Conservation (phyloP, 2,113 vertebrate species). For the Caloenas nicobarica region DNA sequence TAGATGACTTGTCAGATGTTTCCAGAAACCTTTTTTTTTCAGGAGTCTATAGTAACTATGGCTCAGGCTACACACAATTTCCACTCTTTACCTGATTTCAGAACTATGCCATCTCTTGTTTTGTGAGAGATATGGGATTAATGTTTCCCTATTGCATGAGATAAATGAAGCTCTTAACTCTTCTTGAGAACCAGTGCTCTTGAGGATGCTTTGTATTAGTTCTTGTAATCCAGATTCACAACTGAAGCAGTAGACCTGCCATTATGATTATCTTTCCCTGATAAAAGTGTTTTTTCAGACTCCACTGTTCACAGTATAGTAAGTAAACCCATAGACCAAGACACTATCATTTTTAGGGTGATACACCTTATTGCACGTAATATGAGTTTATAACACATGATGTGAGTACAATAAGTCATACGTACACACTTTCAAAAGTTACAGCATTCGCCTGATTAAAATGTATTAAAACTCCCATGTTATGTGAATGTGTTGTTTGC, state of each 20-base stretch:
- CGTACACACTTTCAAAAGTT: background rate
- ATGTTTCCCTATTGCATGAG: background rate
- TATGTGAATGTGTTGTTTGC: background rate
- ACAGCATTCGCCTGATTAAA: background rate
- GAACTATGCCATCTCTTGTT: background rate
- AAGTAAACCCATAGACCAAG: background rate
- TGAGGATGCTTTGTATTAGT: background rate
- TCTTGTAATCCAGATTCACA: background rate
- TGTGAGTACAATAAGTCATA: rapidly evolving
- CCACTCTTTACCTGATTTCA: background rate
- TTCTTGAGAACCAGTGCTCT: background rate
- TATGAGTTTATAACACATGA: background rate
- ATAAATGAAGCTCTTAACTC: background rate
- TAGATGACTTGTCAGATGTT: background rate
- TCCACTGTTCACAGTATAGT: background rate
- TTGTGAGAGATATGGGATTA: background rate
- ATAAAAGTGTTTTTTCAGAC: background rate
- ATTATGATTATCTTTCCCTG: background rate
- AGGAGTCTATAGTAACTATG: too few species aligned
- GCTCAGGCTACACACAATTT: background rate
- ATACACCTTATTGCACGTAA: background rate
- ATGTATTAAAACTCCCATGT: background rate
- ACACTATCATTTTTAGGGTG: background rate
- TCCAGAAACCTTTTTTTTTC: background rate
- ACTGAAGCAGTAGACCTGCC: background rate